These are phyloP conservation scores for Scrobipalpa costella DNA, from an alignment of 2,888 invertebrate genomes.

Conservation along the genomic window DNA sequence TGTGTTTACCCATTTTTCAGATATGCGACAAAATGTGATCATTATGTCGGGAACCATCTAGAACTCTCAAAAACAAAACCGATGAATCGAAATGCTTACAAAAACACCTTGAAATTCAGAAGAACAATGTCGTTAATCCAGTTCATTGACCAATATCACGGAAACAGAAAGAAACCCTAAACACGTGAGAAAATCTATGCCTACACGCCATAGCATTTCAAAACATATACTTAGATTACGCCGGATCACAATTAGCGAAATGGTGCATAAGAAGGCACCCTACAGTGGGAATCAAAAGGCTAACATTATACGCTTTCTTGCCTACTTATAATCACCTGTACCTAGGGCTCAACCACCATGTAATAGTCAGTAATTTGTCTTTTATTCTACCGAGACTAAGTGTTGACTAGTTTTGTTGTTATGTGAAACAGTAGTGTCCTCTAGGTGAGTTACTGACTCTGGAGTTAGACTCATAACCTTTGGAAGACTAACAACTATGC, in stretches of 20 bases:
- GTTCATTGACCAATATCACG: not conserved
- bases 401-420: not conserved
- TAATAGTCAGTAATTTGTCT: not conserved
- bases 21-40: too few relatives aligned
- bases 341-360: not conserved
- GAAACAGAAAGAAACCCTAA: not conserved
- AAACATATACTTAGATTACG: not conserved
- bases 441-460: not conserved
- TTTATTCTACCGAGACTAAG: not conserved
- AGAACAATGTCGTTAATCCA: too few relatives aligned
- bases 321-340: constrained; percentile 3
- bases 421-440: too few relatives aligned
- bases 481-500: not conserved
- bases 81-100: too few relatives aligned
- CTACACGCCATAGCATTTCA: not conserved
- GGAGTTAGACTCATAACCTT: not conserved
- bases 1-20: too few relatives aligned
- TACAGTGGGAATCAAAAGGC: not conserved
- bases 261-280: not conserved
- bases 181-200: constrained; percentile 2
- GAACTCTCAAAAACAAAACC: too few relatives aligned
- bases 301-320: constrained; percentile 11
- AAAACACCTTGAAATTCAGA: too few relatives aligned
- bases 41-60: too few relatives aligned
- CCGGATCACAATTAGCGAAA: not conserved